Conservation (phyloP, 2,888 invertebrate species). For the Rhagonycha lutea region DNA sequence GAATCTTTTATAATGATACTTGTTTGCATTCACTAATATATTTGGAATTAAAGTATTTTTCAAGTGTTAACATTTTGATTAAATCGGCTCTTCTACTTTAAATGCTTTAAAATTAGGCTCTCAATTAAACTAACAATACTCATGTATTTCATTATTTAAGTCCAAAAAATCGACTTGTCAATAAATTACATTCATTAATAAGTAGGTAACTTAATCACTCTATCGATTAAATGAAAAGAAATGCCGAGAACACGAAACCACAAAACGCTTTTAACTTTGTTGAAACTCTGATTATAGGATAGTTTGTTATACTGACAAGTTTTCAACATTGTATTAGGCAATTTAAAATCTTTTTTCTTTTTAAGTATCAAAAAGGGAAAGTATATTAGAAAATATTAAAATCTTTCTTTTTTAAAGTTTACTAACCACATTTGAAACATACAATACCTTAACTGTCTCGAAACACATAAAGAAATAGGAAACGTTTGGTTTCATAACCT, state of each 20-base stretch:
- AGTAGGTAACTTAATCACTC: neutral
- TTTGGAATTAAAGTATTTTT: neutral
- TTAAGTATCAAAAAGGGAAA: too few species aligned
- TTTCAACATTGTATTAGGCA: too few species aligned
- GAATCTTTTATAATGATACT: neutral
- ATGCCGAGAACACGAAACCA: neutral
- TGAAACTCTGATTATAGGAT: neutral
- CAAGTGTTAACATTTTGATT: neutral
- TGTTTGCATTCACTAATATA: neutral
- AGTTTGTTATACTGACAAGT: neutral
- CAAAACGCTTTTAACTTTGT: neutral
- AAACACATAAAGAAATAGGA: too few species aligned
- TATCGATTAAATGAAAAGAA: neutral
- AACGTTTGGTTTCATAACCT: too few species aligned
- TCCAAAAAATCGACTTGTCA: neutral
- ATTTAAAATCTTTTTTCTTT: too few species aligned
- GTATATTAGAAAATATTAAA: too few species aligned
- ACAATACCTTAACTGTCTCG: too few species aligned
- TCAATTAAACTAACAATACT: neutral
- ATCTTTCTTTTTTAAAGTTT: too few species aligned
- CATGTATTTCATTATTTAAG: neutral
- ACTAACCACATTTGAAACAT: too few species aligned
- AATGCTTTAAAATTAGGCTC: neutral
- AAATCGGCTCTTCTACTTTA: neutral
- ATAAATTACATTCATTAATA: neutral